Conservation (phyloP, 2,113 vertebrate genomes). For the Cariama cristata region DNA sequence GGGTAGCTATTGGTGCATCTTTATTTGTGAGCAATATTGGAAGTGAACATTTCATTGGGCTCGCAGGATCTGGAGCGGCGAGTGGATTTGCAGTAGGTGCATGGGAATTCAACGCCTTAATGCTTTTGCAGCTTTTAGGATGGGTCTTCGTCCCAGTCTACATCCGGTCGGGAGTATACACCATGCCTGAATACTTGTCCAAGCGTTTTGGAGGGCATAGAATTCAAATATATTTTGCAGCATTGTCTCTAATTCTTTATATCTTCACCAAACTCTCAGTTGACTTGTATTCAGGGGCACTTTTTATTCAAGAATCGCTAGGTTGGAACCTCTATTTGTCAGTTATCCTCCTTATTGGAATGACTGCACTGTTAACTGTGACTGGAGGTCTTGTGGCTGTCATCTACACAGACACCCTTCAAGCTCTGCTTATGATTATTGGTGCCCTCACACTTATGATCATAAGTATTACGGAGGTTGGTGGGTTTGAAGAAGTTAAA, state of each 20-base stretch:
- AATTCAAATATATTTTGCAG: conserved; percentile 95
- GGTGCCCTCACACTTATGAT: conserved; percentile 93
- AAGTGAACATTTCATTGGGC: conserved; percentile 99
- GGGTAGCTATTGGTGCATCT: conserved; percentile 94
- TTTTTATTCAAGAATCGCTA: conserved; percentile 98
- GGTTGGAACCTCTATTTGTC: conserved; percentile 98
- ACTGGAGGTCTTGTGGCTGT: conserved; percentile 96
- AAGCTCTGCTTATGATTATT: conserved; percentile 95
- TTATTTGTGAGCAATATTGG: conserved; percentile 99
- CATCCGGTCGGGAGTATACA: conserved; percentile 95
- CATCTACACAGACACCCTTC: conserved; percentile 96
- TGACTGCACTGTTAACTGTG: conserved; percentile 94
- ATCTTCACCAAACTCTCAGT: conserved; percentile 98
- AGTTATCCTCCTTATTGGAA: conserved; percentile 91
- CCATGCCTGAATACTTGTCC: conserved; percentile 97
- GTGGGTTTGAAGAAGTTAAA: conserved; percentile 92
- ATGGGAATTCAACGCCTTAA: conserved; percentile 98
- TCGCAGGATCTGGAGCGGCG: conserved; percentile 96
- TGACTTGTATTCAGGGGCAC: conserved; percentile 96
- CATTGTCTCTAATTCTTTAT: conserved; percentile 92
- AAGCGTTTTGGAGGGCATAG: conserved; percentile 95
- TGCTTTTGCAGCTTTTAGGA: conserved; percentile 96
- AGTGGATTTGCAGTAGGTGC: conserved; percentile 98
- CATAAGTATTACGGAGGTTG: conserved; percentile 89
- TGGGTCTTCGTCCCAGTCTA: conserved; percentile 99